Percentiles rank a stretch among this genome's conserved stretches.
Conservation (phyloP, 2,113 vertebrate species). For the Pseudorhombus dupliciocellatus region DNA sequence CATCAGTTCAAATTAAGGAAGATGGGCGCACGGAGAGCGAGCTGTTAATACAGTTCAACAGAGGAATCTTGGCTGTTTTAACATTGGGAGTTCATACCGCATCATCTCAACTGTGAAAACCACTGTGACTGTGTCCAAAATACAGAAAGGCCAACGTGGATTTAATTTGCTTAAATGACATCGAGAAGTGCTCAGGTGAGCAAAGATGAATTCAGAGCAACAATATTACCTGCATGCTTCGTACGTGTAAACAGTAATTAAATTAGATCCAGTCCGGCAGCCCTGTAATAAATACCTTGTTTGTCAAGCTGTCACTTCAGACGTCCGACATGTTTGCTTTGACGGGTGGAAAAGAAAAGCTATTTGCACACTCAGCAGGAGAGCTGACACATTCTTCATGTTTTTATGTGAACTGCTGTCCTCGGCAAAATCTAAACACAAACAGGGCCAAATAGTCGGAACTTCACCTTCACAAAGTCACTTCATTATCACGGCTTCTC, state of each 20-base stretch:
- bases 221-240: neutral
- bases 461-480: neutral
- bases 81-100: neutral
- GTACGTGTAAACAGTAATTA: neutral
- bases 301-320: too few species aligned
- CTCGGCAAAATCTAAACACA: neutral
- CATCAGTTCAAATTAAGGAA: neutral
- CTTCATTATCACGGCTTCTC: slow-evolving; percentile 1
- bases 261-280: too few species aligned
- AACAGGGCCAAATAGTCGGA: neutral
- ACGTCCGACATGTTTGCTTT: too few species aligned
- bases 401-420: slow-evolving; percentile 6
- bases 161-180: neutral
- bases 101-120: neutral
- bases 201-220: neutral
- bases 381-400: too few species aligned
- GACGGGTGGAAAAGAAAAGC: too few species aligned
- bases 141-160: neutral
- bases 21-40: neutral
- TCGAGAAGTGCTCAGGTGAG: neutral
- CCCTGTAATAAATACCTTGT: too few species aligned
- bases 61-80: neutral
- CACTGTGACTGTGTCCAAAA: neutral
- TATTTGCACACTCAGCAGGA: too few species aligned
- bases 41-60: neutral